Evolutionary conservation across 2,888 invertebrate genomes (phyloP), one percentile per base, ranked within the genome.

Genomic region (Caradrina kadenii): DNA sequence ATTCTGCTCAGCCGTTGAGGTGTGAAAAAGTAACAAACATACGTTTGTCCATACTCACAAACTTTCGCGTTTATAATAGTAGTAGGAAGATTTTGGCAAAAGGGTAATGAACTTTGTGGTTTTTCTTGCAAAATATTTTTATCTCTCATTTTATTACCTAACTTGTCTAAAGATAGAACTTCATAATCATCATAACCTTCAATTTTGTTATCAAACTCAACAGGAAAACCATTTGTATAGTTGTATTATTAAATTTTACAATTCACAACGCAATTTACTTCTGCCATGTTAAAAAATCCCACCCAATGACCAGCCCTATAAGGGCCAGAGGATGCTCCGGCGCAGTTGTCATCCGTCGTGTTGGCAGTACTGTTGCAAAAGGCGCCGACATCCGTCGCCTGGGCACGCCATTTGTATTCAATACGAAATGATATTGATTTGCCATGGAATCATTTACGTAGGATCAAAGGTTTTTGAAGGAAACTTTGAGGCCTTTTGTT

Each of bases 311-410:
- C 82, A 79, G 69, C 86, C 90, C 90, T 92, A 81, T 81, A 84
- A 85, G 85, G 86, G 80, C 81, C 73, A 81, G 76, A 87, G 91
- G 90, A 91, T 88, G 87, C 86, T 80, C 82, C 53, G 59, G 73
- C 82, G 82, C 81, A 74, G 76, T 69, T 64, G 65, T 79, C 84
- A 85, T 85, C 82, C 83, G 81, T 76, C 71, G 79, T 81, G 87
- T 83, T 88, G 86, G 89, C 83, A 87, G 77, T 81, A 83, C 70
- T 76, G 72, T 81, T 74, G 87, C 84, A 86, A 94, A 94, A 93
- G 93, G 86, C 73, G 88, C 95, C 95, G 94, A 95, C 94, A 92
- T 95, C 95, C 95, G 92, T 81, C 81, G 78, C 64, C 26, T 22
- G 75, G 79, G 72, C 70, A 76, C 66, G 69, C 74, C 52, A 82